These are phyloP conservation scores for Dryocosmus kuriphilus DNA, from an alignment of 2,888 invertebrate genomes.

Conservation along the genomic window DNA sequence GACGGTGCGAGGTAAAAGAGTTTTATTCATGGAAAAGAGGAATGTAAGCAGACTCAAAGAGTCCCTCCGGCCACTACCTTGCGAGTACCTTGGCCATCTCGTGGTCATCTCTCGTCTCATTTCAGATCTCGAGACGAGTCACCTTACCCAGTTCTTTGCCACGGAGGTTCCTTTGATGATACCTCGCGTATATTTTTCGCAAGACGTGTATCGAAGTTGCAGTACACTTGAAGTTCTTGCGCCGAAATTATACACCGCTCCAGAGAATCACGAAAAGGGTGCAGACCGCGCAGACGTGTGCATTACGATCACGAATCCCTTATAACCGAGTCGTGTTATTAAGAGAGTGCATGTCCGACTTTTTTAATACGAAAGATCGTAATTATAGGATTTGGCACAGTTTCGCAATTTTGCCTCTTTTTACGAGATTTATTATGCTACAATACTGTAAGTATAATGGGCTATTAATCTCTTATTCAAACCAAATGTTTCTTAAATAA, in stretches of 20 bases:
- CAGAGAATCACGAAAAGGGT: conserved; percentile 36
- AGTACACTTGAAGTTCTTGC: conserved; percentile 30
- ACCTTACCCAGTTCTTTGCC: conserved; percentile 24
- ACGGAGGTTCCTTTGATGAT: conserved; percentile 30
- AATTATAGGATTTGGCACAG: conserved; percentile 38
- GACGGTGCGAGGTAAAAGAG: conserved; percentile 12
- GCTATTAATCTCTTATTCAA: neutral
- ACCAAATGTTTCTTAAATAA: neutral
- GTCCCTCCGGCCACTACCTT: neutral
- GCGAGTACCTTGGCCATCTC: conserved; percentile 7
- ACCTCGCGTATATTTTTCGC: conserved; percentile 17
- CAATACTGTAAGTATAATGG: neutral
- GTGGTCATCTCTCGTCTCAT: conserved; percentile 14
- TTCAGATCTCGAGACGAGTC: conserved; percentile 19
- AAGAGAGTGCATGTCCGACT: conserved; percentile 25
- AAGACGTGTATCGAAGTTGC: conserved; percentile 26
- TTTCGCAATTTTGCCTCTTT: conserved; percentile 6
- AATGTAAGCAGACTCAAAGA: neutral
- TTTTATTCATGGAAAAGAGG: conserved; percentile 22
- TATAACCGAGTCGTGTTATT: conserved; percentile 25
- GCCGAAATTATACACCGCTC: conserved; percentile 35
- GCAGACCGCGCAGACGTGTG: conserved; percentile 6
- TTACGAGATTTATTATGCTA: neutral
- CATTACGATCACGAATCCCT: conserved; percentile 30
- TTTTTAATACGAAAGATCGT: conserved; percentile 29